Base-by-base conservation (phyloP, 2,113 vertebrate species). In the Aspidoscelis tigris region DNA sequence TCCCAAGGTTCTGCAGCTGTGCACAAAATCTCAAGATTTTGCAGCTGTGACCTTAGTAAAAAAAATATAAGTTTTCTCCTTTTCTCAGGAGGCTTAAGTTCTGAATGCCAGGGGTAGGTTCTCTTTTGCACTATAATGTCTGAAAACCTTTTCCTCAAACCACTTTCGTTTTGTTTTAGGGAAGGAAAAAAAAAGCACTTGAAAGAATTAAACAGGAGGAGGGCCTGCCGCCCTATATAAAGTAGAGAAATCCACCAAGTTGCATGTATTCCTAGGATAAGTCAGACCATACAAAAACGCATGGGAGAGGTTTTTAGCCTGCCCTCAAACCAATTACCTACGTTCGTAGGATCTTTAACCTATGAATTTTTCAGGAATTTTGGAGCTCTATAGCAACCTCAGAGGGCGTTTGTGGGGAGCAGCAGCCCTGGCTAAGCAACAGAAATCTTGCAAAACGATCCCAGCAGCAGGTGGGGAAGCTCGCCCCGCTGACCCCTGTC, bases 341-440 rank as follows among this genome's bases (percentile, higher is more conserved):
- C 8, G 41, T 12, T 68, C n/a, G 22, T n/a, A 26, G 26, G 16
- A 4, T 18, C 18, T 61, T 58, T 16, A 16, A 7, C 14, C 47
- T 50, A 50, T 50, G 47, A 50, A n/a, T 33, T 33, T 33, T 21
- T 14, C 12, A n/a, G 22, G 1, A 21, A 61, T 43, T 58, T 20
- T 61, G 4, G 5, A 26, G 44, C 7, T 72, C 72, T 26, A 58
- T 22, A 14, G 20, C 20, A 44, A 73, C 12, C 11, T 1, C 0
- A 39, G 6, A 43, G 22, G 24, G 70, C 18, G 68, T n/a, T 0
- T 0, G 3, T 0, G 0, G 9, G 0, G 78, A 79, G 69, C 9
- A 26, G 26, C 2, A 66, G 24, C 22, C 64, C 64, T 24, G 1
- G 4, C 22, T 4, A 66, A 24, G 6, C 1, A 10, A 3, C 20